These are phyloP conservation scores for Argentina silus DNA, from an alignment of 2,797 vertebrate genomes.

Conservation along the genomic window DNA sequence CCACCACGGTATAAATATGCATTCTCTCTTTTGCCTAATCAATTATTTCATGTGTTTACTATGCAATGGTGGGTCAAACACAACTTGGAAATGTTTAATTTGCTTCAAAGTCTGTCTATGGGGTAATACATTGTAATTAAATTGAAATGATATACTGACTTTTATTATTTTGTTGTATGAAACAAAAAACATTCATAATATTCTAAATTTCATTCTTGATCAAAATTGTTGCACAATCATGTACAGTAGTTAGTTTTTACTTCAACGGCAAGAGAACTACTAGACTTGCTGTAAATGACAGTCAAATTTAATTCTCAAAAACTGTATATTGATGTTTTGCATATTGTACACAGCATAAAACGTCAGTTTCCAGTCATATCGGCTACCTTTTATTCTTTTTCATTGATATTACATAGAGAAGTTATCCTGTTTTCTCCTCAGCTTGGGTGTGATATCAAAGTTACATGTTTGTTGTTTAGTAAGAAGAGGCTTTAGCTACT, in stretches of 20 bases:
- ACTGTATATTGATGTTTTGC: neutral
- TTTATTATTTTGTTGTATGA: neutral
- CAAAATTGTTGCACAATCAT: neutral
- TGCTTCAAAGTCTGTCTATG: neutral
- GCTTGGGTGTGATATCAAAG: slow-evolving; percentile 1
- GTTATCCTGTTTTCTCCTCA: neutral
- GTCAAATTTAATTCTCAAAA: neutral
- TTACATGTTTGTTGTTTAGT: neutral
- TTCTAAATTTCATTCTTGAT: neutral
- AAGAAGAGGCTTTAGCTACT: neutral
- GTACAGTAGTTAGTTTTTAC: no score
- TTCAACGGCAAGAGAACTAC: neutral
- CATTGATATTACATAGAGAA: neutral
- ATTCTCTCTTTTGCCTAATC: slow-evolving; percentile 7
- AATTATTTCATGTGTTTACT: neutral
- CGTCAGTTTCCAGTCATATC: neutral
- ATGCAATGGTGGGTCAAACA: neutral
- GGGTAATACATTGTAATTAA: neutral
- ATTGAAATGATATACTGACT: neutral
- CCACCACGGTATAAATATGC: neutral
- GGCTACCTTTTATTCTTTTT: neutral
- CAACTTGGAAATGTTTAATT: slow-evolving; percentile 1
- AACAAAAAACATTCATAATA: neutral
- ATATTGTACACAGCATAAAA: neutral
- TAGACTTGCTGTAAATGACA: neutral